Conservation (phyloP, 2,888 invertebrate genomes). For the Matsumyia berberina region DNA sequence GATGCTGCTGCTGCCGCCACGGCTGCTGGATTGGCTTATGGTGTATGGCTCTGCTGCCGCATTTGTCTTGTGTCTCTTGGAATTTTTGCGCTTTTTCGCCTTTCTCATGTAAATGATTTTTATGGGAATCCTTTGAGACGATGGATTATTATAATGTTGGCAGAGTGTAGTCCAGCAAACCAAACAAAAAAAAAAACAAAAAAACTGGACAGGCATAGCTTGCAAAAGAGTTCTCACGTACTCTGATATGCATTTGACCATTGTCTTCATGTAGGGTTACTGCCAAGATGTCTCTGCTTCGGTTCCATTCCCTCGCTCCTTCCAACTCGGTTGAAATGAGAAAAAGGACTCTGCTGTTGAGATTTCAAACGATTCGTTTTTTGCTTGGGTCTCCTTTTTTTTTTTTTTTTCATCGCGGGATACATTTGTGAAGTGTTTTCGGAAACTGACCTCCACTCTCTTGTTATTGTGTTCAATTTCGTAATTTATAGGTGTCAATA, state of each 20-base stretch:
- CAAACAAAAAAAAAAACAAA: constrained; percentile 28
- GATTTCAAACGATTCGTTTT: constrained; percentile 51
- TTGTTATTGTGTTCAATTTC: constrained; percentile 79
- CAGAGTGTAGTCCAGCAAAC: constrained; percentile 69
- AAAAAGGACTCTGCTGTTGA: constrained; percentile 56
- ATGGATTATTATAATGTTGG: constrained; percentile 76
- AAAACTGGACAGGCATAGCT: constrained; percentile 74
- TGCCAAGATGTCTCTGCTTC: constrained; percentile 75
- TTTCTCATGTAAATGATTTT: constrained; percentile 77
- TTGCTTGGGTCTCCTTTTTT: constrained; percentile 19
- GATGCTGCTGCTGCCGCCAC: constrained; percentile 46
- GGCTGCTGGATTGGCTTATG: constrained; percentile 66
- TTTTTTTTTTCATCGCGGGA: constrained; percentile 65
- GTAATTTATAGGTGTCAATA: constrained; percentile 83
- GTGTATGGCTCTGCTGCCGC: constrained; percentile 64
- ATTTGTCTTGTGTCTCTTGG: constrained; percentile 76
- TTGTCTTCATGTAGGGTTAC: constrained; percentile 76
- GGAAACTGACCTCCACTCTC: constrained; percentile 75
- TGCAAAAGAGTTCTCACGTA: constrained; percentile 76
- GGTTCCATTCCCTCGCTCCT: constrained; percentile 36
- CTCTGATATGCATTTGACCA: constrained; percentile 75
- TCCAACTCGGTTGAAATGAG: constrained; percentile 49
- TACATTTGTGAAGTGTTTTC: constrained; percentile 73
- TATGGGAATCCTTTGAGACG: constrained; percentile 76
- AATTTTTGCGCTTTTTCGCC: constrained; percentile 76